These are phyloP conservation scores for Abramis brama DNA, from an alignment of 2,113 vertebrate species.

Conservation along the genomic window DNA sequence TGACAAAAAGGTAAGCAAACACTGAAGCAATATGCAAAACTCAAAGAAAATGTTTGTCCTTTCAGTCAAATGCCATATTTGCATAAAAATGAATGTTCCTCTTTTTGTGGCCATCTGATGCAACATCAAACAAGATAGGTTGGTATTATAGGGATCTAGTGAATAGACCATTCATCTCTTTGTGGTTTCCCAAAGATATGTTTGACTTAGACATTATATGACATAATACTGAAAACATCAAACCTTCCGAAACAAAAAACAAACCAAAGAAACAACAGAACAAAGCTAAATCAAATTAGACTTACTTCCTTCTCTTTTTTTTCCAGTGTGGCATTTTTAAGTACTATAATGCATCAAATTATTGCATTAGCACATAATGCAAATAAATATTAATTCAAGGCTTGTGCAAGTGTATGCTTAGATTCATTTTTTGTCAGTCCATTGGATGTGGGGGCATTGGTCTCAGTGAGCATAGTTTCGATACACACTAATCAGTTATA, in stretches of 20 bases:
- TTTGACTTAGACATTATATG: conserved; percentile 21
- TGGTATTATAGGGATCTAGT: conserved; percentile 14
- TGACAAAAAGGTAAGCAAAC: background rate
- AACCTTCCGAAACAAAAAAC: conserved; percentile 11
- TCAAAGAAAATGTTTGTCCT: background rate
- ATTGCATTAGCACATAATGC: background rate
- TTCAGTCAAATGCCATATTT: background rate
- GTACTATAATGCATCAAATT: background rate
- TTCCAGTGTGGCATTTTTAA: background rate
- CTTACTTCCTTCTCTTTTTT: background rate
- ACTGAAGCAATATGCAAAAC: background rate
- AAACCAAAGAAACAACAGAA: background rate
- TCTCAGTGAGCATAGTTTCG: conserved; percentile 25
- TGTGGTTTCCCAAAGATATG: background rate
- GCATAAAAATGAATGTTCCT: conserved; percentile 39
- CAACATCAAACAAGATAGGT: conserved; percentile 28
- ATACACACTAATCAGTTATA: conserved; percentile 67
- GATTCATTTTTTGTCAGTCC: background rate
- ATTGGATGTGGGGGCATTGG: background rate
- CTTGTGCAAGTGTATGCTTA: background rate
- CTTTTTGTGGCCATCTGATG: conserved; percentile 36
- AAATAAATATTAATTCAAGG: background rate
- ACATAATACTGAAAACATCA: conserved; percentile 5
- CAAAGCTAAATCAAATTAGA: conserved; percentile 12
- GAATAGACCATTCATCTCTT: conserved; percentile 7